Evolutionary conservation across 2,797 vertebrate species (phyloP).

Genomic region (Margarornis squamiger): DNA sequence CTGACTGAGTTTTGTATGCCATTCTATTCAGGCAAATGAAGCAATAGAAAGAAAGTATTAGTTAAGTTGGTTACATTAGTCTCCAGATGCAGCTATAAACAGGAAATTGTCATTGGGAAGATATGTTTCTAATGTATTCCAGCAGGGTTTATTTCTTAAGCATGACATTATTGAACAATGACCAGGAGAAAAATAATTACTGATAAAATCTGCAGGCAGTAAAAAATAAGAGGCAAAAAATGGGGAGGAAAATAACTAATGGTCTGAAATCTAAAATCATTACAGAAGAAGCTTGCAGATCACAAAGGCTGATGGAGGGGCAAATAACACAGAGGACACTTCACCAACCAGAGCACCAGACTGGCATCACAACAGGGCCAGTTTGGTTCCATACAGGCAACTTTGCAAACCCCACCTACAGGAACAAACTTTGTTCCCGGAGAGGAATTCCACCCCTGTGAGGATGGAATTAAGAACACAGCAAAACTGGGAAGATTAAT

Average conservation of each 20-base stretch:
- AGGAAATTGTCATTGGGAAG: conserved; percentile 63
- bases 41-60: conserved; percentile 1
- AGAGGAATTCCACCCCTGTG: not conserved
- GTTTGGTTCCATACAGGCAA: not conserved
- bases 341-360: not conserved
- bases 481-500: not conserved
- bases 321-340: not conserved
- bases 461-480: not conserved
- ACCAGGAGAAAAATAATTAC: conserved; percentile 15
- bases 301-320: not conserved
- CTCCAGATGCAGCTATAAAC: conserved; percentile 63
- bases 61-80: conserved; percentile 32
- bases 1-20: not conserved
- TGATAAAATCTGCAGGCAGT: conserved; percentile 6
- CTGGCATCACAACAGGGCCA: not conserved
- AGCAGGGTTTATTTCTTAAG: conserved; percentile 54
- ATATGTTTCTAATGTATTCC: conserved; percentile 63
- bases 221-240: not conserved
- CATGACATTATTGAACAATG: conserved; percentile 34
- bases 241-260: not conserved
- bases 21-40: not conserved
- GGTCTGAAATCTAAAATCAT: not conserved
- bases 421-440: not conserved
- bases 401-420: not conserved
- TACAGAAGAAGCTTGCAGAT: not conserved